Base-by-base conservation (phyloP, 2,113 vertebrate species). In the Pelodiscus sinensis region DNA sequence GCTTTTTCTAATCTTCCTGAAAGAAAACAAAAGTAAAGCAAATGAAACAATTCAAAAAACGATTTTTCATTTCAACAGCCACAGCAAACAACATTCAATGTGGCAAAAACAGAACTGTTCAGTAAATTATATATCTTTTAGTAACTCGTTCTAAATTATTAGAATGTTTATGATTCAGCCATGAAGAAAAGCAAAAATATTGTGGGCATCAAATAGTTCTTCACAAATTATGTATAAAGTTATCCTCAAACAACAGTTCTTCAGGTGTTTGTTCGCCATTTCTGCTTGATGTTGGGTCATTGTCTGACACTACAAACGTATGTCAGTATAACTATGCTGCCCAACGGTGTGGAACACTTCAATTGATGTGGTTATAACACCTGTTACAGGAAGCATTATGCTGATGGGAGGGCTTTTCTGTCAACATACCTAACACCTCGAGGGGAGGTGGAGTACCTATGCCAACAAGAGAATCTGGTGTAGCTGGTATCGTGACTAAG, bases 81-180 rank as follows among this genome's bases (percentile, higher is more conserved):
- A 95, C 78, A 96, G 94, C 84, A 92, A 96, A 90, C 91, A 96
- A 90, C 25, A 77, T 93, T 94, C 83, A 95, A 96, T 93, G 96
- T 96, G 94, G 92, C 92, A 96, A 96, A 96, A 95, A 96, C 90
- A 92, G 94, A 95, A 92, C 79, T 89, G 83, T 85, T 93, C 90
- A 77, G 94, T 96, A 44, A 95, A 96, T 95, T 95, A 96, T 0
- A 96, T 0, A 92, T 94, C 94, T 95, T 94, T 75, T 90, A 52
- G 85, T 96, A 95, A 97, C 90, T 79, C 79, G 84, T 93, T 96
- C 95, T 94, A 96, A 87, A 95, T 96, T 92, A 54, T 92, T 92
- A 54, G 44, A 94, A 38, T 90, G 89, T 68, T 86, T 92, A 91
- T 87, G 31, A 83, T 88, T 94, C 81, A 84, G 90, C 79, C 92